Conservation (phyloP, 1,140 invertebrate genomes). For the Drosophila equinoxialis region DNA sequence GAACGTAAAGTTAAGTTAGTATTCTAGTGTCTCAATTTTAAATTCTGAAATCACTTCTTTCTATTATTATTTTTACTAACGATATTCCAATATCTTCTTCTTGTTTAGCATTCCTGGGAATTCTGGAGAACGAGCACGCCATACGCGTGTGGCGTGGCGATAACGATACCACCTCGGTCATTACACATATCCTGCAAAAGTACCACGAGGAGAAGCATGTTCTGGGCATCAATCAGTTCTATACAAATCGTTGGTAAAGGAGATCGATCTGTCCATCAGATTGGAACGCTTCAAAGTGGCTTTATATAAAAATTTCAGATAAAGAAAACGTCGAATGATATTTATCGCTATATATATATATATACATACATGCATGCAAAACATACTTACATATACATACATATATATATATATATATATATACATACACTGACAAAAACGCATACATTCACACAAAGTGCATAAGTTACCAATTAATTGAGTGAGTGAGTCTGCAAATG, state of each 20-base stretch:
- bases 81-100: too few species aligned
- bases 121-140: constrained; percentile 81
- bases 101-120: constrained; percentile 70
- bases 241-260: constrained; percentile 72
- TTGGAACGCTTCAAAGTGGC: constrained; percentile 52
- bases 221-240: constrained; percentile 82
- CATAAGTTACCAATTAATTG: constrained; percentile 17
- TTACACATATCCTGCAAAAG: constrained; percentile 82
- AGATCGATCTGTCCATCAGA: background rate
- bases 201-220: constrained; percentile 83
- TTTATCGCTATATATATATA: constrained; percentile 52
- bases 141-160: constrained; percentile 82
- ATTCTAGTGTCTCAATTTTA: too few species aligned
- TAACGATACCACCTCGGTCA: constrained; percentile 79
- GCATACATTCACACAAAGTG: constrained; percentile 21
- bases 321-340: constrained; percentile 58
- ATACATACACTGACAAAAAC: constrained; percentile 29
- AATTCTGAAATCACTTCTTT: too few species aligned
- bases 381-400: constrained; percentile 32
- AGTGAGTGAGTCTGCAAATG: constrained; percentile 20
- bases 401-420: constrained; percentile 48
- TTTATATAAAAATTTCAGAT: constrained; percentile 66
- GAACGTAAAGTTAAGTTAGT: too few species aligned
- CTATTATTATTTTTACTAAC: too few species aligned
- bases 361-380: constrained; percentile 17